phyloP scores from a whole-genome alignment of 1,140 invertebrate species.

The Drosophila ficusphila region DNA sequence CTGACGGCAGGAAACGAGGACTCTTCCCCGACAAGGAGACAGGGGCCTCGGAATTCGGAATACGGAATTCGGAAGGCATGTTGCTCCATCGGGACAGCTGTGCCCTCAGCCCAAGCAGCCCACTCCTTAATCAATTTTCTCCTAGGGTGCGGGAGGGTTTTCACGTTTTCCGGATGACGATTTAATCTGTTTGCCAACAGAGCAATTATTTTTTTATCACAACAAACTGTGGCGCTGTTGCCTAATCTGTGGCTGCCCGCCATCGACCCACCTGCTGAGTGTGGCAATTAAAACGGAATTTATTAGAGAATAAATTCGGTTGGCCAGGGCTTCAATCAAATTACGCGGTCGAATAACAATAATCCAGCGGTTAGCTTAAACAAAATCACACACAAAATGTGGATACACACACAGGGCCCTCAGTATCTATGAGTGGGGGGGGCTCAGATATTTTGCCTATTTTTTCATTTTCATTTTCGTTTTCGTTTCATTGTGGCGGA shows the following conservation, averaged over 20 bases:
- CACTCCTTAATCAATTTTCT: conserved; percentile 11
- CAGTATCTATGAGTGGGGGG: conserved; percentile 35
- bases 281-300: conserved; percentile 57
- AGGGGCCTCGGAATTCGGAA: too few relatives aligned
- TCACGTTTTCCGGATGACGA: conserved; percentile 13
- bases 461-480: conserved; percentile 48
- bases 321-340: conserved; percentile 55
- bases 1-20: conserved; percentile 35
- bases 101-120: conserved; percentile 5
- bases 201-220: conserved; percentile 38
- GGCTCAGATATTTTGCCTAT: conserved; percentile 59
- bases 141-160: neutral
- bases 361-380: conserved; percentile 38
- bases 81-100: conserved; percentile 1
- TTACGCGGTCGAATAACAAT: conserved; percentile 32
- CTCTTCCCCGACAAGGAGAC: conserved; percentile 8
- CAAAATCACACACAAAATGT: conserved; percentile 14
- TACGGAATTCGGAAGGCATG: conserved; percentile 16
- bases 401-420: conserved; percentile 37
- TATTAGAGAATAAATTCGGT: conserved; percentile 57
- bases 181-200: conserved; percentile 26
- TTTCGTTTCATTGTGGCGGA: conserved; percentile 56
- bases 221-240: neutral
- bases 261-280: conserved; percentile 33
- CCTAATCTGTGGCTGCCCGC: conserved; percentile 2